Base-by-base conservation (phyloP, 92 coral and sea anemone genomes). In the Hydrozoanthus gracilis region DNA sequence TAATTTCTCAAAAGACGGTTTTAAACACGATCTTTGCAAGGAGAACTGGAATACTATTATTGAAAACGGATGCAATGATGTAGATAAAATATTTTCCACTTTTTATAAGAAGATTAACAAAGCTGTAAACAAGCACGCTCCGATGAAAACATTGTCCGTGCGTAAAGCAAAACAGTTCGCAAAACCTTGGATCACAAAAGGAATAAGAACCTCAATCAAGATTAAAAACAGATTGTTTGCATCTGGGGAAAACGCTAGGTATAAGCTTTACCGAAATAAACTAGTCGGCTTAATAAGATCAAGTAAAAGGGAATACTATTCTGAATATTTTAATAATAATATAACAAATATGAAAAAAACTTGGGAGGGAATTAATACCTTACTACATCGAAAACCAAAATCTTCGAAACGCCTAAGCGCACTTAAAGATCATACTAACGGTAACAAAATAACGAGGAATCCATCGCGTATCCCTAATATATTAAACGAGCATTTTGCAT, bases 141-240 rank as follows among this genome's bases (percentile, higher is more conserved):
- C 88, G 13, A 56, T 89, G 48, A 77, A 77, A 80, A 50, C 17
- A 49, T 15, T 85, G 20, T 77, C 89, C 17, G 75, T 61, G 46
- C 82, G 92, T 54, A 82, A 48, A 73, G 86, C 86, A 68, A 89
- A 89, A 82, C 86, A 78, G 83, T 74, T 86, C 20, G 76, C 86
- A 27, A 89, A 86, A 89, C 92, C 87, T 56, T 89, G 92, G 87
- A 90, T 86, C 48, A 86, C 87, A 46, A 79, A 46, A 48, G 86
- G 82, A 44, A 76, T 77, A 18, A 67, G 16, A 76, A 39, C 54
- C 48, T 39, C 73, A 13, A 84, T 89, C 27, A 84, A 86, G 48
- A 78, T 56, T 39, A 89, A 89, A 78, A 35, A 51, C 73, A 83
- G 65, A 86, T 64, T 86, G 58, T 72, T 67, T 86, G 47, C 67